Evolutionary conservation across 2,113 vertebrate species (phyloP), one percentile per base, ranked within the genome.

Genomic region (Onychorhynchus coronatus): DNA sequence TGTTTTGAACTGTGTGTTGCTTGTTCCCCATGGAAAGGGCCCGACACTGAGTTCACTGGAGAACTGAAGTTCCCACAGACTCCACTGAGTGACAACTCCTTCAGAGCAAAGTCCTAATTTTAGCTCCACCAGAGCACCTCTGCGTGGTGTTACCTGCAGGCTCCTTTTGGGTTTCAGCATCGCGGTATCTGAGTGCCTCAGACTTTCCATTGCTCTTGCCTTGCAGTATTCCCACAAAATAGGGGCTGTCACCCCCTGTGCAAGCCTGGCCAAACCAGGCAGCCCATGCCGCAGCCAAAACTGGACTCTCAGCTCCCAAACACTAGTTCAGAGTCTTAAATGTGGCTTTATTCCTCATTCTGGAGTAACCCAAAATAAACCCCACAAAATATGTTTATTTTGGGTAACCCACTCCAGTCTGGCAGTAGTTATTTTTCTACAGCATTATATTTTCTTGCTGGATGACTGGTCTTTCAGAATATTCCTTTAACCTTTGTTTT

Each of bases 261-360:
- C 1, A 2, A 18, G 58, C 8, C 9, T 39, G 84, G 55, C 37
- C 39, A 10, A 20, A 1, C 5, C 55, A 23, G 49, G 49, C 44
- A 22, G 27, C 2, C 19, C 4, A 0, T 35, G 56, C 55, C 28
- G 30, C 61, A 33, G 67, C 58, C 6, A 2, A 39, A 76, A 10
- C 80, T 74, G 61, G 30, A 2, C 71, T 46, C 59, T 9, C 31
- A 27, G 35, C 68, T 73, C 77, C 7, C 31, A 25, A 28, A 15
- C 27, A 2, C 49, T 7, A 12, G 3, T 11, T 27, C 8, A 22
- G 52, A 53, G 47, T 24, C 31, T 49, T 16, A 41, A 59, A 20
- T 8, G 4, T 25, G 61, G 1, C 28, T 17, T 19, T n/a, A 7
- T 24, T 65, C 37, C 53, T 71, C 53, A 12, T 37, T 53, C 55